Conservation (phyloP, 2,797 vertebrate genomes). For the Linurgus olivaceus region DNA sequence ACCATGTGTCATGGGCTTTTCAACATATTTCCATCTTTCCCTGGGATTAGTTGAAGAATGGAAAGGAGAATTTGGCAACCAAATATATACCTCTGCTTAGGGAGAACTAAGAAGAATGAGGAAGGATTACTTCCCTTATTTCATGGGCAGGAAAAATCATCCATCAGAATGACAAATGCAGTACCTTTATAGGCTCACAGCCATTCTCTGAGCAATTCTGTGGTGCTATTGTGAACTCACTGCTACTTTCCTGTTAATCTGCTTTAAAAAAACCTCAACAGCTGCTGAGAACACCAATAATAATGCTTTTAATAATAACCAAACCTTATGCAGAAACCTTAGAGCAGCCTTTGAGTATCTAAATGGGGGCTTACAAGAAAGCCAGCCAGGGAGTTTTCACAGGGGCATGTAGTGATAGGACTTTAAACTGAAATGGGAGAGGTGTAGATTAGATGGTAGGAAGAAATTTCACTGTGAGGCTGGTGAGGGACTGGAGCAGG, state of each 20-base stretch:
- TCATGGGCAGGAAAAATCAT: conserved; percentile 30
- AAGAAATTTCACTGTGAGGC: background rate
- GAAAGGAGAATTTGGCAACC: conserved; percentile 26
- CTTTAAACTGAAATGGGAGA: background rate
- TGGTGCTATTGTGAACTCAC: background rate
- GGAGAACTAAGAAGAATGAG: conserved; percentile 7
- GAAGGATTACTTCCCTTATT: conserved; percentile 35
- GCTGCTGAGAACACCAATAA: background rate
- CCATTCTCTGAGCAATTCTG: background rate
- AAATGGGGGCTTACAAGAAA: background rate
- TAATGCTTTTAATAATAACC: background rate
- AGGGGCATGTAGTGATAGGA: background rate
- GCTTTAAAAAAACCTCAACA: background rate
- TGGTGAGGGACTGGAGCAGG: background rate
- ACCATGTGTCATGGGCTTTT: background rate
- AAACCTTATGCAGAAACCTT: background rate
- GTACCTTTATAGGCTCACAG: background rate
- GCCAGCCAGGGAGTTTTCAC: rapidly evolving
- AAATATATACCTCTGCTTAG: conserved; percentile 14
- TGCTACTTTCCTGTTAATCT: background rate
- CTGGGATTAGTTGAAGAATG: conserved; percentile 10
- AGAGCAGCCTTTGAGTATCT: background rate
- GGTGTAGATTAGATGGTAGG: background rate
- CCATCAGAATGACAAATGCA: conserved; percentile 18
- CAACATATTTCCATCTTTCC: conserved; percentile 29